Base-by-base conservation (phyloP, 2,888 invertebrate species). In the Nymphalis urticae region DNA sequence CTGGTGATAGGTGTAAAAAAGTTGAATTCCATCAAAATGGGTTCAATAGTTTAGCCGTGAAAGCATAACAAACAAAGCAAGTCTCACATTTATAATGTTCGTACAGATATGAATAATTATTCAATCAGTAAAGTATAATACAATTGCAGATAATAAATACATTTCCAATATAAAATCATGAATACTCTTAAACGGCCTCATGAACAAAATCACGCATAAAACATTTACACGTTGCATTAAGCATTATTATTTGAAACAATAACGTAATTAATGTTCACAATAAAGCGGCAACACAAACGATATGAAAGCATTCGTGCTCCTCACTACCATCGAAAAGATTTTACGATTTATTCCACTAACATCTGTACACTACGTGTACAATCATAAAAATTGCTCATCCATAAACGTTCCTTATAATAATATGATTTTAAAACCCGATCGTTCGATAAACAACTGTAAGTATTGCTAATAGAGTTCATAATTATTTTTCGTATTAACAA, bases 351-450 rank as follows among this genome's bases (percentile, higher is more conserved):
- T 75, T 76, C 66, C 73, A 75, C 75, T 74, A 75, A 77, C 79
- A 78, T 79, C 79, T 77, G 78, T 78, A 78, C 85, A 86, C 87
- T 85, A 80, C 83, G 76, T 73, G 79, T 82, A 83, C 84, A 85
- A 88, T 87, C 87, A 86, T 90, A 88, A 90, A 90, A 90, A 89
- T 89, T 88, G 86, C 87, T 86, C 90, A 88, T 89, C 89, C 89
- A 88, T 89, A 88, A 87, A 87, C 82, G 77, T 82, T 83, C 81
- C 80, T 83, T 84, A 85, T 87, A 88, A 85, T 87, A 86, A 85
- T 85, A 81, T 80, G 79, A 88, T 85, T 88, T 87, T 77, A 72
- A 48, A 50, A 54, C 59, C 59, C 64, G 10, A 13, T 69, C 73
- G 62, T 36, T 68, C 16, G 80, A 74, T 75, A 68, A 60, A 74